A percentile compares a stretch with the other conserved stretches of the same genome.
These are phyloP conservation scores for Staurois parvus DNA, from an alignment of 2,797 vertebrate species.

Conservation along the genomic window DNA sequence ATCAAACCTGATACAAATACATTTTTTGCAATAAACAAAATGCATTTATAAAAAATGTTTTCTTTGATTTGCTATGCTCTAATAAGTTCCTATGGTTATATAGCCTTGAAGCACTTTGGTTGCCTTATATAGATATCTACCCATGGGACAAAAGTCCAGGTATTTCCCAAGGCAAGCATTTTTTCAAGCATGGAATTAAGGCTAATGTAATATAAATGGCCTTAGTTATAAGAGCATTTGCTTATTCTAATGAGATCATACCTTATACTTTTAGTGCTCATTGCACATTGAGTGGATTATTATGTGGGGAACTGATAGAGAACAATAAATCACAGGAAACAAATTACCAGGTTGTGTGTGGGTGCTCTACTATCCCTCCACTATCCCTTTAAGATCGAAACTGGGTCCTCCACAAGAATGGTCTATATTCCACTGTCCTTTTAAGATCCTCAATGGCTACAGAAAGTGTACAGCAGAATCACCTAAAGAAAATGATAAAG, in stretches of 20 bases:
- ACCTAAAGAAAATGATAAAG: too few relatives aligned
- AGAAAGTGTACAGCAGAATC: too few relatives aligned
- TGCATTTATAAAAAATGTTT: background rate
- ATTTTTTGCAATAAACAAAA: background rate
- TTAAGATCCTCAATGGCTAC: too few relatives aligned
- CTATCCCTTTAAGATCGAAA: too few relatives aligned
- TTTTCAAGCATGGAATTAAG: background rate
- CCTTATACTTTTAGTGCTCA: background rate
- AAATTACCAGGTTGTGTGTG: too few relatives aligned
- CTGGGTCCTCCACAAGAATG: too few relatives aligned
- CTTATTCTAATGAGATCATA: background rate
- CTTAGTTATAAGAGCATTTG: background rate
- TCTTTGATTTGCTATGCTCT: constrained; percentile 19
- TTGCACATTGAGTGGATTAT: background rate
- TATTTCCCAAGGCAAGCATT: background rate
- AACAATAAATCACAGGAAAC: background rate
- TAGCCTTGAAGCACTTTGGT: constrained; percentile 2
- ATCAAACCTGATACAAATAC: background rate
- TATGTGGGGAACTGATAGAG: background rate
- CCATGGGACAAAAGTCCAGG: background rate
- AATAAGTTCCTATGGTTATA: constrained; percentile 8
- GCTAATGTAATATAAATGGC: background rate
- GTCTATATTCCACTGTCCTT: too few relatives aligned
- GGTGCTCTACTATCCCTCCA: too few relatives aligned
- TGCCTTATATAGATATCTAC: constrained; percentile 1